phyloP scores from a whole-genome alignment of 2,797 vertebrate species.

The Knipowitschia caucasica region DNA sequence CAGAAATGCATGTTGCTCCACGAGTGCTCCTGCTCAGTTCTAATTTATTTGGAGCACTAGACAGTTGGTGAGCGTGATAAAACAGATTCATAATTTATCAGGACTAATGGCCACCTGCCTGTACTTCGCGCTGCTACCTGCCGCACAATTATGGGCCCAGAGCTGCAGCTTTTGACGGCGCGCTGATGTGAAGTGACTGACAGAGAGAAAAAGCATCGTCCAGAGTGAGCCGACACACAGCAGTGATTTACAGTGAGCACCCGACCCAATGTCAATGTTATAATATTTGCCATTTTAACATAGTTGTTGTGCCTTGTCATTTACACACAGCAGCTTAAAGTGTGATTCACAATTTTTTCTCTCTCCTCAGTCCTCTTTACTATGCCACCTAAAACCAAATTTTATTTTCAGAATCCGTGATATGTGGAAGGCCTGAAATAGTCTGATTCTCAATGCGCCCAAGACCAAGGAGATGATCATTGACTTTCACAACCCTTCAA shows the following conservation, averaged over 20 bases:
- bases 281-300: too few species aligned
- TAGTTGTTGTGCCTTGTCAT: too few species aligned
- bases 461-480: too few species aligned
- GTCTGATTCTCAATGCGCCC: too few species aligned
- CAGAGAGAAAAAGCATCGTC: slow-evolving; percentile 29
- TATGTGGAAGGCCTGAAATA: too few species aligned
- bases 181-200: slow-evolving; percentile 38
- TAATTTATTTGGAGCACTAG: slow-evolving; percentile 53
- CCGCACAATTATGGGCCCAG: slow-evolving; percentile 49
- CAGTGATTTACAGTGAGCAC: background rate
- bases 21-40: slow-evolving; percentile 31
- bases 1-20: slow-evolving; percentile 28
- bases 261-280: too few species aligned
- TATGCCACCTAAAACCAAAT: too few species aligned
- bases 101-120: slow-evolving; percentile 69
- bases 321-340: too few species aligned
- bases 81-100: slow-evolving; percentile 70
- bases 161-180: slow-evolving; percentile 53
- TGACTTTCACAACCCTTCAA: too few species aligned
- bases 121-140: slow-evolving; percentile 54
- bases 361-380: too few species aligned
- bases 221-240: slow-evolving; percentile 43
- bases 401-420: too few species aligned
- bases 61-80: slow-evolving; percentile 56
- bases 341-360: too few species aligned